Evolutionary conservation across 35 echinoderm and acorn worm genomes (phyloP).

Genomic region (Diadema setosum): DNA sequence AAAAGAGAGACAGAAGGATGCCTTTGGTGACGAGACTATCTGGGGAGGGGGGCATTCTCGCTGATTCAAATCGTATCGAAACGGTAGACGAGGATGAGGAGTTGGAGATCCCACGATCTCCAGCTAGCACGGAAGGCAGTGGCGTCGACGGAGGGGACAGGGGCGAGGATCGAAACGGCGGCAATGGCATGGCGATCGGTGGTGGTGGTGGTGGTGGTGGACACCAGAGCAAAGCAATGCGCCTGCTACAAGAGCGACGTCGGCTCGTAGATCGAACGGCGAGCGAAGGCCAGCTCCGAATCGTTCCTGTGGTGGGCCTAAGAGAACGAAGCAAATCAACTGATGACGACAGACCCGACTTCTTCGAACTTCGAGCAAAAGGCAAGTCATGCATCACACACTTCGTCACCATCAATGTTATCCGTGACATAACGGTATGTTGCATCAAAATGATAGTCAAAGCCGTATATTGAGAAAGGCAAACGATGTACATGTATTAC

Average conservation of each 20-base stretch:
- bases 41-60: neutral
- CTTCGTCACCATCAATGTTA: no score
- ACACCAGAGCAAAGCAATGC: conserved; percentile 23
- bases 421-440: no score
- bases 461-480: no score
- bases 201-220: neutral
- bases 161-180: neutral
- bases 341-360: conserved; percentile 78
- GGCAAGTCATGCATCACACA: no score
- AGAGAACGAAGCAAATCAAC: conserved; percentile 21
- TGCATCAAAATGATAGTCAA: no score
- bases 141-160: neutral
- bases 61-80: conserved; percentile 52
- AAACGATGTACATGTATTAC: no score
- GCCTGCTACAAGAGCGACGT: conserved; percentile 53
- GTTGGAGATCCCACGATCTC: neutral
- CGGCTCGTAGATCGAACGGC: conserved; percentile 77
- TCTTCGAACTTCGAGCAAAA: conserved; percentile 74
- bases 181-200: neutral
- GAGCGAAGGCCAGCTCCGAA: conserved; percentile 72
- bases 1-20: no score
- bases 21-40: neutral
- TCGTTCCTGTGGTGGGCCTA: conserved; percentile 38
- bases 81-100: conserved; percentile 48
- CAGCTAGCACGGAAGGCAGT: neutral